A percentile compares a stretch with the other conserved stretches of the same genome.
Evolutionary conservation across 2,888 invertebrate genomes (phyloP).

Genomic region (Melanotus villosus): DNA sequence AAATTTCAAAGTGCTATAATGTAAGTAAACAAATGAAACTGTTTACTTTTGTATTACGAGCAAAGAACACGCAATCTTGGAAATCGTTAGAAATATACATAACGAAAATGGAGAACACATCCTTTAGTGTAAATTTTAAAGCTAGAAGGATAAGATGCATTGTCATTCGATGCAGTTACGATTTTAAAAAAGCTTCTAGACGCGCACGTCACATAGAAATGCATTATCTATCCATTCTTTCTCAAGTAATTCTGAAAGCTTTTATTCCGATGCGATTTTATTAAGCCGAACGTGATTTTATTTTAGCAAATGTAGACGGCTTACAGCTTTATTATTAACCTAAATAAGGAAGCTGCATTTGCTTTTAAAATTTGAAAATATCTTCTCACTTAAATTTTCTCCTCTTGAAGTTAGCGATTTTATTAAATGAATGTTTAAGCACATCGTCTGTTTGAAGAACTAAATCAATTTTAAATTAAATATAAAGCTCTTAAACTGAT

Average conservation of each 20-base stretch:
- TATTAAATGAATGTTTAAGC: no score
- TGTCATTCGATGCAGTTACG: neutral
- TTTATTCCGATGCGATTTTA: neutral
- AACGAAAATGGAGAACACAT: neutral
- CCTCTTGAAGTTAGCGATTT: no score
- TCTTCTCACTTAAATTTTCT: no score
- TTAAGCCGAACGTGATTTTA: neutral
- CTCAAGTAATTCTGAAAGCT: neutral
- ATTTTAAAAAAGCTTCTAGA: neutral
- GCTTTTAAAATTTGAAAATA: no score
- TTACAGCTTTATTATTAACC: neutral
- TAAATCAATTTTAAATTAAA: no score
- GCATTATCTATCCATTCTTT: neutral
- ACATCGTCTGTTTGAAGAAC: no score
- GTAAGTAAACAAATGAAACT: slow-evolving; percentile 14
- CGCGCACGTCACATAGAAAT: neutral
- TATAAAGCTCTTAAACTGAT: no score
- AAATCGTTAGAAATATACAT: neutral
- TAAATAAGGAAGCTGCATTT: no score
- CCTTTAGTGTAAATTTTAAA: neutral
- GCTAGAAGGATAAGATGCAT: slow-evolving; percentile 1
- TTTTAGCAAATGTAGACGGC: neutral
- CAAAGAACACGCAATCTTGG: neutral
- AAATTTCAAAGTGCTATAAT: slow-evolving; percentile 4
- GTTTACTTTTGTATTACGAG: slow-evolving; percentile 10